phyloP scores from a whole-genome alignment of 2,888 invertebrate genomes.

The Acronicta aceris region DNA sequence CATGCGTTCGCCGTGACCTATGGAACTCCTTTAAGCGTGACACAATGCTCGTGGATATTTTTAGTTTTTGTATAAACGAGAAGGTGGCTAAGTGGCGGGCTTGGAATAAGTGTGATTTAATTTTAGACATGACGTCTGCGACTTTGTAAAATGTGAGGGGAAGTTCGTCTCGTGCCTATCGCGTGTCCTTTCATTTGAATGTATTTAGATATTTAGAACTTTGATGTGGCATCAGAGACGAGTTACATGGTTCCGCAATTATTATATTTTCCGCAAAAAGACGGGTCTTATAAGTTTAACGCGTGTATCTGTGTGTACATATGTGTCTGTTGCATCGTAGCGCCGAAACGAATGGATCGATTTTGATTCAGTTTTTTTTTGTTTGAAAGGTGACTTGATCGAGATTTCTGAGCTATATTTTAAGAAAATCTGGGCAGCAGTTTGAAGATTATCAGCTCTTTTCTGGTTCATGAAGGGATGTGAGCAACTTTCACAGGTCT shows the following conservation, averaged over 20 bases:
- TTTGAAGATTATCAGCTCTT: too few relatives aligned
- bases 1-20: constrained; percentile 86
- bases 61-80: constrained; percentile 87
- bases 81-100: constrained; percentile 88
- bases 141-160: constrained; percentile 83
- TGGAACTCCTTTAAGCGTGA: constrained; percentile 87
- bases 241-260: constrained; percentile 22
- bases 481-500: too few relatives aligned
- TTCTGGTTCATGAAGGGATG: too few relatives aligned
- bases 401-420: too few relatives aligned
- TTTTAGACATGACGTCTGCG: constrained; percentile 86
- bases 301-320: too few relatives aligned
- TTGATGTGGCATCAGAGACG: constrained; percentile 13
- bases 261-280: too few relatives aligned
- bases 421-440: too few relatives aligned
- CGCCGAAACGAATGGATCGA: too few relatives aligned
- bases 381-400: too few relatives aligned
- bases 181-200: constrained; percentile 78
- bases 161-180: constrained; percentile 83
- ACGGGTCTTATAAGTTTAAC: too few relatives aligned
- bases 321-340: too few relatives aligned
- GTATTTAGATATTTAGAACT: constrained; percentile 73
- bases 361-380: too few relatives aligned
- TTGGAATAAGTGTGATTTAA: constrained; percentile 88
- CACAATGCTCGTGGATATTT: constrained; percentile 87